Evolutionary conservation across 2,113 vertebrate genomes (phyloP), one percentile per base, ranked within the genome.

Genomic region (Montifringilla adamsi): DNA sequence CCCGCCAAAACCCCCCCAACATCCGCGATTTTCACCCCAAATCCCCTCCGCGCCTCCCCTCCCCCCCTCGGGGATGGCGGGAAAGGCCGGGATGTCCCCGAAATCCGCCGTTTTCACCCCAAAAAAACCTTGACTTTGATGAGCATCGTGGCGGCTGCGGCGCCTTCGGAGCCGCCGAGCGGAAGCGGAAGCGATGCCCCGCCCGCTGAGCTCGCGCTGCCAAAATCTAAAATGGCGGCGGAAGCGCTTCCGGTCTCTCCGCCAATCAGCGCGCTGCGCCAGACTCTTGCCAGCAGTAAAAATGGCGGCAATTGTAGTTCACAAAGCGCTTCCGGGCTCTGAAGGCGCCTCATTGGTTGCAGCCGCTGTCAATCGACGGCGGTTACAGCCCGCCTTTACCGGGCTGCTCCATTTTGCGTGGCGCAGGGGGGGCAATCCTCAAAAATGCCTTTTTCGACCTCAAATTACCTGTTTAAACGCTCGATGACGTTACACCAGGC

Each of bases 171-270:
- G 78, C 63, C 78, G 78, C 63, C n/a, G 1, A 8, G 10, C 31
- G 77, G 77, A 80, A 80, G 16, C 27, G 78, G 63, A 81, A 68
- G 17, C 1, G 28, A 4, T 1, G 41, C 13, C 62, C 21, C 60
- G 24, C 60, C 76, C 22, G 6, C 47, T 2, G 5, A 2, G 18
- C 5, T 8, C 24, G 1, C 17, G 0, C 2, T 4, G 47, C 76
- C 60, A 3, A 0, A 0, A 3, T 0, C 0, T 4, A 31, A 67
- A 10, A 68, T 56, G 78, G 78, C 52, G 52, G 10, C 0, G 0
- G 5, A 2, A 41, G 39, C 39, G 0, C 22, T 56, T 68, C 77
- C 77, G 63, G 16, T 0, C 0, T 1, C 0, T 2, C 17, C 1
- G 1, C 46, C 22, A 77, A 77, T 50, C 28, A 21, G 0, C 0